Conservation (phyloP, 2,113 vertebrate genomes). For the Bostrychus sinensis region DNA sequence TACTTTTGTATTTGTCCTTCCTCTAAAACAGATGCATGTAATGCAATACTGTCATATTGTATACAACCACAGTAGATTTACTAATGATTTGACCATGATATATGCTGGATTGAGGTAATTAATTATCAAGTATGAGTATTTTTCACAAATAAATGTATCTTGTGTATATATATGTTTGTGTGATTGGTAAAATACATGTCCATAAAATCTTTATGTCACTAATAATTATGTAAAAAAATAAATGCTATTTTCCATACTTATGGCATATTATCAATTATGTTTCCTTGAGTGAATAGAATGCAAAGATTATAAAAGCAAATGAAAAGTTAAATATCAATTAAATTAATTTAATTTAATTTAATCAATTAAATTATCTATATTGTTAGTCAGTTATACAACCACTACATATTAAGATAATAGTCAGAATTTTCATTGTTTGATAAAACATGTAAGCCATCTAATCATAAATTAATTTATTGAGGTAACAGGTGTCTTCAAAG, state of each 20-base stretch:
- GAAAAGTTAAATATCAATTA: no score
- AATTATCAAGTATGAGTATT: slow-evolving; percentile 16
- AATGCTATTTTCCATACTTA: slow-evolving; percentile 37
- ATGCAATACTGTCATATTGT: not conserved
- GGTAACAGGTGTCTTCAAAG: no score
- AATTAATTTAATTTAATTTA: no score
- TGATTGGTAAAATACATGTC: slow-evolving; percentile 10
- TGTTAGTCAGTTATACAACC: no score
- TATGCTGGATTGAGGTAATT: slow-evolving; percentile 23
- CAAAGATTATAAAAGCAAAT: not conserved
- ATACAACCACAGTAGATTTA: not conserved
- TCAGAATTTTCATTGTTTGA: no score
- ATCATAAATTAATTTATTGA: no score
- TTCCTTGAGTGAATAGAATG: not conserved
- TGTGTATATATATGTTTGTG: slow-evolving; percentile 36
- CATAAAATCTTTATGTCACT: slow-evolving; percentile 44
- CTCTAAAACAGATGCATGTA: not conserved
- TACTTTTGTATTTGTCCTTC: slow-evolving; percentile 47
- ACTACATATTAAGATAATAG: no score
- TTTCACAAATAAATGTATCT: slow-evolving; percentile 6
- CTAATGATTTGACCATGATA: slow-evolving; percentile 15
- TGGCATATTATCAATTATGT: not conserved
- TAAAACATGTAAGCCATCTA: no score
- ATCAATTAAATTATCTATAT: no score
- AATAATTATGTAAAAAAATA: slow-evolving; percentile 42